A percentile compares a stretch with the other conserved stretches of the same genome.
These are phyloP conservation scores for Latrodectus hesperus DNA, from an alignment of 2,888 invertebrate genomes.

Conservation along the genomic window DNA sequence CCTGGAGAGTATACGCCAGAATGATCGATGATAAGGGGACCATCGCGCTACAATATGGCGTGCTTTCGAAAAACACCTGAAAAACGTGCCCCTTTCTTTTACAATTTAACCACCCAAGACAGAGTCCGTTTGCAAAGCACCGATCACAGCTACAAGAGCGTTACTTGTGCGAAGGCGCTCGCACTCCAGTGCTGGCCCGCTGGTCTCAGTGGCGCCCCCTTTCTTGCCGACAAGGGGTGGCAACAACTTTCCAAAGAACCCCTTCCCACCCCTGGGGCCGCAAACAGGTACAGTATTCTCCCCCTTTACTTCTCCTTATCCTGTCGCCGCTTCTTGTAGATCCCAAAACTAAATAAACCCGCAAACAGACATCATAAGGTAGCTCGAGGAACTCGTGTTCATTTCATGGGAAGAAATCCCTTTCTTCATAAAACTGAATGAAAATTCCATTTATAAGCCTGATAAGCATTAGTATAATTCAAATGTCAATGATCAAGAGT, in stretches of 20 bases:
- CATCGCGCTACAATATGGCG: constrained; percentile 69
- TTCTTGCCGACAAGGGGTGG: constrained; percentile 37
- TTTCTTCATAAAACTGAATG: too few species aligned
- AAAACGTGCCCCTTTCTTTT: constrained; percentile 49
- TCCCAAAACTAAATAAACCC: too few species aligned
- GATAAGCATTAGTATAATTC: too few species aligned
- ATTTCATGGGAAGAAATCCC: too few species aligned
- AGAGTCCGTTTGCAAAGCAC: constrained; percentile 42
- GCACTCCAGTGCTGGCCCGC: constrained; percentile 21
- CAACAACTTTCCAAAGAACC: constrained; percentile 37
- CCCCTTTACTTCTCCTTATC: background rate
- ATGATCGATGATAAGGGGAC: constrained; percentile 72
- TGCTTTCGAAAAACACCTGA: constrained; percentile 63
- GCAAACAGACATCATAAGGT: too few species aligned
- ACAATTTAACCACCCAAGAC: constrained; percentile 52
- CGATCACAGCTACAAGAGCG: constrained; percentile 50
- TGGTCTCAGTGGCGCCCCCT: constrained; percentile 62
- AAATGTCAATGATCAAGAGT: too few species aligned
- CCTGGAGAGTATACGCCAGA: constrained; percentile 74
- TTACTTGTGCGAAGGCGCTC: constrained; percentile 50
- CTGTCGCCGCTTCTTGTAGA: too few species aligned
- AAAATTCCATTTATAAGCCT: too few species aligned
- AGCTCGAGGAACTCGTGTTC: too few species aligned
- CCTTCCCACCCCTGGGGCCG: constrained; percentile 17
- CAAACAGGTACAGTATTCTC: constrained; percentile 61